phyloP scores from a whole-genome alignment of 2,797 vertebrate species.

The Parauchenoglanis punctatus region DNA sequence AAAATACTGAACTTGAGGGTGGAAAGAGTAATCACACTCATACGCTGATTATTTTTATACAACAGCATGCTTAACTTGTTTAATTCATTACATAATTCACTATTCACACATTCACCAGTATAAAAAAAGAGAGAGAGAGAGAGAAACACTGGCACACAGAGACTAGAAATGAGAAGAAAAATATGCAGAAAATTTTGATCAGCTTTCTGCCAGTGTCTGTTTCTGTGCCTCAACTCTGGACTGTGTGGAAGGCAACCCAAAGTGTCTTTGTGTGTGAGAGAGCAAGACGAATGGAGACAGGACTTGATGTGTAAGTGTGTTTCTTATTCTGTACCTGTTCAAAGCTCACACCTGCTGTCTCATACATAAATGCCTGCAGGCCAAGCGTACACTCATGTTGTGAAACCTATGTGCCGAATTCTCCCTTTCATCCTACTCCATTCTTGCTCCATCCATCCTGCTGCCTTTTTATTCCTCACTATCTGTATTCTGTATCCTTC shows the following conservation, averaged over 20 bases:
- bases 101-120: background rate
- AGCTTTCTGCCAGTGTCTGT: background rate
- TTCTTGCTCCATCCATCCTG: conserved; percentile 7
- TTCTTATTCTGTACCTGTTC: conserved; percentile 52
- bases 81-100: background rate
- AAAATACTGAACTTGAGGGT: background rate
- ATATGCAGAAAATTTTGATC: background rate
- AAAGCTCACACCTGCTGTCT: conserved; percentile 49
- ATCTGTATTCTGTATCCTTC: conserved; percentile 20
- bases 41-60: background rate
- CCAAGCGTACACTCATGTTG: conserved; percentile 26
- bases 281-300: conserved; percentile 10
- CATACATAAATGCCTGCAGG: conserved; percentile 49
- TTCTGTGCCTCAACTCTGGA: background rate
- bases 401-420: conserved; percentile 24
- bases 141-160: background rate
- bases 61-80: background rate
- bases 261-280: conserved; percentile 13
- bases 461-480: conserved; percentile 24
- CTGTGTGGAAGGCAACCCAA: background rate
- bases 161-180: background rate
- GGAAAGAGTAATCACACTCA: background rate
- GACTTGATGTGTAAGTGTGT: conserved; percentile 41
- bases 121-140: background rate
- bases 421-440: conserved; percentile 29